A percentile compares a stretch with the other conserved stretches of the same genome.
Evolutionary conservation across 1,140 invertebrate genomes (phyloP).

Genomic region (Macrosteles quadrilineatus): DNA sequence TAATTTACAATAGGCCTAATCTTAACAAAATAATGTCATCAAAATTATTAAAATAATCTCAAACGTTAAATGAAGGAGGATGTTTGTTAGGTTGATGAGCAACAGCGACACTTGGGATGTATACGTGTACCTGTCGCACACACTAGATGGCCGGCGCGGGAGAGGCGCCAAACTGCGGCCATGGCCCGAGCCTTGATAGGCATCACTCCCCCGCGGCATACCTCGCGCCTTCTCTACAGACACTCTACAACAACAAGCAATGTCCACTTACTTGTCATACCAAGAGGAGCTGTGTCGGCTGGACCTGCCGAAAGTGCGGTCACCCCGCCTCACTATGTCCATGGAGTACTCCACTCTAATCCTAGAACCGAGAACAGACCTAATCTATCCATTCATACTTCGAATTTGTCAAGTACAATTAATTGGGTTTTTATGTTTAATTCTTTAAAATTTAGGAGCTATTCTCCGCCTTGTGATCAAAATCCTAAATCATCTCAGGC

Average conservation of each 20-base stretch:
- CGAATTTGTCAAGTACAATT: too few relatives aligned
- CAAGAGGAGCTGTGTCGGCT: slow-evolving; percentile 54
- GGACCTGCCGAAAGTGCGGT: slow-evolving; percentile 58
- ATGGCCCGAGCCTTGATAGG: slow-evolving; percentile 62
- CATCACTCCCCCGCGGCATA: slow-evolving; percentile 70
- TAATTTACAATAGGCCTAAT: too few relatives aligned
- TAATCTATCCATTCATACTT: slow-evolving; percentile 11
- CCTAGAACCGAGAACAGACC: slow-evolving; percentile 58
- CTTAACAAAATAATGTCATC: too few relatives aligned
- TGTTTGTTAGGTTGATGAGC: slow-evolving; percentile 1
- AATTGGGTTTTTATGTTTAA: too few relatives aligned
- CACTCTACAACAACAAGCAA: slow-evolving; percentile 70
- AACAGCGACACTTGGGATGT: background rate
- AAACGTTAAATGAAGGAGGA: slow-evolving; percentile 1
- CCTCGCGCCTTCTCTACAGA: slow-evolving; percentile 83
- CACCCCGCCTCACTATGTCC: slow-evolving; percentile 70
- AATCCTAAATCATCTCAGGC: too few relatives aligned
- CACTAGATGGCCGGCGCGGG: slow-evolving; percentile 37
- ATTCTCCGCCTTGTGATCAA: too few relatives aligned
- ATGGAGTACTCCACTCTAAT: slow-evolving; percentile 86
- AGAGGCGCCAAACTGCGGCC: slow-evolving; percentile 51
- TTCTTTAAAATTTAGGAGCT: too few relatives aligned
- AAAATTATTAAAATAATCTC: too few relatives aligned
- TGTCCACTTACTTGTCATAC: slow-evolving; percentile 62
- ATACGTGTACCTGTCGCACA: slow-evolving; percentile 28